Evolutionary conservation across 1,140 invertebrate species (phyloP).

Genomic region (Uloborus diversus): DNA sequence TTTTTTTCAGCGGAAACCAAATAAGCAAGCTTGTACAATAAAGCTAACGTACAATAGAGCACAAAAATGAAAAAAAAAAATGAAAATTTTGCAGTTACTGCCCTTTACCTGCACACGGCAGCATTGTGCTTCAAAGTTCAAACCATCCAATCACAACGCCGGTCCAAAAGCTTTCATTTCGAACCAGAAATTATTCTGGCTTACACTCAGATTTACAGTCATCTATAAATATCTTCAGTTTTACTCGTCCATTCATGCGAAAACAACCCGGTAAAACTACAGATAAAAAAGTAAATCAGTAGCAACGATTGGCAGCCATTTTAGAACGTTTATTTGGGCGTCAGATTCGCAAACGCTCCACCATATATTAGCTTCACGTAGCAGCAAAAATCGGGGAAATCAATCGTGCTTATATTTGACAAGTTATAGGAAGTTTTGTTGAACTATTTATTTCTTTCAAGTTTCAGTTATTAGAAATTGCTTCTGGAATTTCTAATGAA

Average conservation of each 20-base stretch:
- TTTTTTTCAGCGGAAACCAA: too few species aligned
- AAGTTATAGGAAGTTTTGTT: too few species aligned
- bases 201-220: slow-evolving; percentile 24
- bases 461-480: too few species aligned
- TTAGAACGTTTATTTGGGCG: slow-evolving; percentile 35
- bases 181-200: slow-evolving; percentile 26
- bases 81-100: too few species aligned
- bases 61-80: too few species aligned
- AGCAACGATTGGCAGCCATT: slow-evolving; percentile 30
- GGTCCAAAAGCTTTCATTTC: slow-evolving; percentile 4
- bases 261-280: slow-evolving; percentile 4
- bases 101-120: too few species aligned
- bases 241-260: slow-evolving; percentile 39
- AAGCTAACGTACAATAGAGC: too few species aligned
- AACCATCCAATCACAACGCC: too few species aligned
- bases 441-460: too few species aligned
- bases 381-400: background rate
- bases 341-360: slow-evolving; percentile 6
- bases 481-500: background rate
- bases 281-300: background rate
- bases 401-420: slow-evolving; percentile 33
- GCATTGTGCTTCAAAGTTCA: too few species aligned
- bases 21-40: too few species aligned
- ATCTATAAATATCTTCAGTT: slow-evolving; percentile 25
- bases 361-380: background rate